Evolutionary conservation across 2,888 invertebrate species (phyloP).

Genomic region (Philereme vetulata): DNA sequence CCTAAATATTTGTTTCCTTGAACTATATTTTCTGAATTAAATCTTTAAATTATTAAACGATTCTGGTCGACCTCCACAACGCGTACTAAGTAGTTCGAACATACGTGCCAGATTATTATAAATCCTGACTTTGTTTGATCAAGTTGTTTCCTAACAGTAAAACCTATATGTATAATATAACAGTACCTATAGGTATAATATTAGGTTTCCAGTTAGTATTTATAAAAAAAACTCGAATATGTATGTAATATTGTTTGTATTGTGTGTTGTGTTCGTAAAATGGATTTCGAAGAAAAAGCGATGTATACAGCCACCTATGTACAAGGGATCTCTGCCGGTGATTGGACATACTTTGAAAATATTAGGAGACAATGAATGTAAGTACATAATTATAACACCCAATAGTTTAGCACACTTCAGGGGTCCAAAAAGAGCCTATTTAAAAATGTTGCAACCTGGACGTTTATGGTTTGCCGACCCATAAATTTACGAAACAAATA

Average conservation of each 20-base stretch:
- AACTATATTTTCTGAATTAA: too few species aligned
- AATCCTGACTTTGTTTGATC: neutral
- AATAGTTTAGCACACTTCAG: too few species aligned
- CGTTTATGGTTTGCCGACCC: too few species aligned
- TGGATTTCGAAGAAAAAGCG: conserved; percentile 14
- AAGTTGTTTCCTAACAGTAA: neutral
- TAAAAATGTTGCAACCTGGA: too few species aligned
- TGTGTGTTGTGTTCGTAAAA: conserved; percentile 10
- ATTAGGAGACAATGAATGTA: conserved; percentile 29
- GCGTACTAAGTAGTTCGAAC: neutral
- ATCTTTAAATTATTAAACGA: too few species aligned
- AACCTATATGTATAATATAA: too few species aligned
- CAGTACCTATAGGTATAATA: too few species aligned
- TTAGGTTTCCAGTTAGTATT: neutral
- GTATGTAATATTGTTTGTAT: conserved; percentile 9
- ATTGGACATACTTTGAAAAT: conserved; percentile 27
- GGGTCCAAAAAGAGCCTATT: too few species aligned
- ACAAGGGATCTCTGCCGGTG: conserved; percentile 21
- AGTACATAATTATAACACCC: conserved; percentile 6
- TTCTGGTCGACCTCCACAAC: neutral
- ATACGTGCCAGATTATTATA: neutral
- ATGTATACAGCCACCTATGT: conserved; percentile 22
- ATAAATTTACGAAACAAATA: too few species aligned
- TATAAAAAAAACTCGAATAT: conserved; percentile 2
- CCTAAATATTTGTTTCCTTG: too few species aligned